These are phyloP conservation scores for Chloroclystis v-ata DNA, from an alignment of 2,888 invertebrate genomes.

Conservation along the genomic window DNA sequence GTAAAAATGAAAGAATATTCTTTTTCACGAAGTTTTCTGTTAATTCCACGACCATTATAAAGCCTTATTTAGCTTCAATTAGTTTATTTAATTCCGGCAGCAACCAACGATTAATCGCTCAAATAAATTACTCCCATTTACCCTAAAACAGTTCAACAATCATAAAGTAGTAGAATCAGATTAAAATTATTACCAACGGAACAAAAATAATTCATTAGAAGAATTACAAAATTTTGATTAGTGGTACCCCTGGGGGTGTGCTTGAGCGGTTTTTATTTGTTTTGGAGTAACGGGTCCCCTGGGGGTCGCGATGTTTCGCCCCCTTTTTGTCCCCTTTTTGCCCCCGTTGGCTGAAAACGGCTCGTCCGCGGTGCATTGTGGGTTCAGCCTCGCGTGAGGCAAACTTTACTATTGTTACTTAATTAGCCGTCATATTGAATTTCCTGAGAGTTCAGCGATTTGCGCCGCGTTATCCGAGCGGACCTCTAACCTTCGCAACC, in stretches of 20 bases:
- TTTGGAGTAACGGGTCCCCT: slow-evolving; percentile 19
- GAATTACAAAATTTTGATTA: slow-evolving; percentile 14
- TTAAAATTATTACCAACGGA: slow-evolving; percentile 2
- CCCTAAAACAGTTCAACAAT: background rate
- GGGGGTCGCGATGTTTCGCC: background rate
- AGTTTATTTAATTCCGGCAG: too few relatives aligned
- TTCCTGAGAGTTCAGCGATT: background rate
- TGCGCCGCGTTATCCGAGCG: background rate
- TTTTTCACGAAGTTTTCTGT: too few relatives aligned
- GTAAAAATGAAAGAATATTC: too few relatives aligned
- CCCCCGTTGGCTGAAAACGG: slow-evolving; percentile 10
- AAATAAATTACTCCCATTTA: background rate
- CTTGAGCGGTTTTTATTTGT: slow-evolving; percentile 22
- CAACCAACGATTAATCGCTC: background rate
- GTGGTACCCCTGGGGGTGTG: slow-evolving; percentile 9
- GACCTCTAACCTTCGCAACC: background rate
- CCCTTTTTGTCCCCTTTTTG: too few relatives aligned
- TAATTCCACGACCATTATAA: too few relatives aligned
- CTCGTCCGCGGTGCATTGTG: slow-evolving; percentile 6
- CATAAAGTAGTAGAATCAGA: background rate
- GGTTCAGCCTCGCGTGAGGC: background rate
- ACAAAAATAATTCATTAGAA: slow-evolving; percentile 16
- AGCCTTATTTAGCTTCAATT: too few relatives aligned
- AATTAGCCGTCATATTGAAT: background rate
- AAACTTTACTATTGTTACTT: background rate